Evolutionary conservation across 1,140 invertebrate species (phyloP).

Genomic region (Aporrectodea caliginosa): DNA sequence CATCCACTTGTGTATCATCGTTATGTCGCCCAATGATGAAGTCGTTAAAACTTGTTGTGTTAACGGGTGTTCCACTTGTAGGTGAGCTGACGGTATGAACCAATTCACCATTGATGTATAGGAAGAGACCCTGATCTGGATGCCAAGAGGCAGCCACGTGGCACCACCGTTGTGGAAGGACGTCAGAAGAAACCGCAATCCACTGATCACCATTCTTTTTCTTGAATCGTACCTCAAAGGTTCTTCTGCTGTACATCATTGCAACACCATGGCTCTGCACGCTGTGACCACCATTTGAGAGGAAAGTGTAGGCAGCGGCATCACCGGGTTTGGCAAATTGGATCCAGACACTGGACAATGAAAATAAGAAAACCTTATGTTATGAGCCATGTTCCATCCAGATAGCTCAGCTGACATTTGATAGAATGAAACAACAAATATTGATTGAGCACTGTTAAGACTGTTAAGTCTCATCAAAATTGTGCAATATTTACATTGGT

Average conservation of each 20-base stretch:
- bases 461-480: too few relatives aligned
- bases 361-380: too few relatives aligned
- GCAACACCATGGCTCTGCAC: slow-evolving; percentile 46
- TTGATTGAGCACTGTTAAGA: too few relatives aligned
- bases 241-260: slow-evolving; percentile 42
- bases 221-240: slow-evolving; percentile 26
- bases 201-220: slow-evolving; percentile 38
- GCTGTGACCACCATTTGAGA: slow-evolving; percentile 51
- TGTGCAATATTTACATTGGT: too few relatives aligned
- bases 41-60: slow-evolving; percentile 5
- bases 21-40: slow-evolving; percentile 38
- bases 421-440: too few relatives aligned
- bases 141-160: slow-evolving; percentile 49
- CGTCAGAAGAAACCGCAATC: slow-evolving; percentile 38
- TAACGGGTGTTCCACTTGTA: not conserved
- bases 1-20: slow-evolving; percentile 36
- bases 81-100: slow-evolving; percentile 25
- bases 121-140: slow-evolving; percentile 36
- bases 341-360: slow-evolving; percentile 49
- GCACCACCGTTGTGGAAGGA: slow-evolving; percentile 47
- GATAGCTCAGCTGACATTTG: too few relatives aligned
- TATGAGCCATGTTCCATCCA: too few relatives aligned
- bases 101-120: slow-evolving; percentile 47
- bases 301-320: slow-evolving; percentile 40
- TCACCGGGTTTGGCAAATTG: slow-evolving; percentile 40